Evolutionary conservation across 2,888 invertebrate species (phyloP), one percentile per base, ranked within the genome.

Genomic region (Dascillus cervinus): DNA sequence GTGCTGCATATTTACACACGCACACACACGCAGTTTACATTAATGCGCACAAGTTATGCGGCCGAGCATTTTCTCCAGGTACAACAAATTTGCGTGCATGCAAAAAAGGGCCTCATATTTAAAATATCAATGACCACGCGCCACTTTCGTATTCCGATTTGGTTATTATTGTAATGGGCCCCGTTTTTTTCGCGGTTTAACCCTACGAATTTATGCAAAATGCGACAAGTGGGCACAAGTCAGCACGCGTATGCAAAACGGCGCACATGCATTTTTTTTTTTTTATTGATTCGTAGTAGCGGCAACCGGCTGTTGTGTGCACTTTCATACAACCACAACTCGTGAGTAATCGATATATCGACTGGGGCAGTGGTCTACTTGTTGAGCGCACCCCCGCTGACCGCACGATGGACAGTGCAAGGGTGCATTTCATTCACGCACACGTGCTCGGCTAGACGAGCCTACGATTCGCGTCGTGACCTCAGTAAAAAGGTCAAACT

Each of bases 361-460:
- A 62, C 56, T 55, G 53, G 55, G 55, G 52, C 55, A 58, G 54
- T 60, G 58, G 56, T 61, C 61, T 61, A 62, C 62, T 62, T 62
- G 62, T 62, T 62, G 62, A 62, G 55, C 57, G 55, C 43, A 37
- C 52, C 50, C 50, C 45, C 45, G 43, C 50, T 45, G 48, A 46
- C 51, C 48, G 46, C 47, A 46, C 41, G 49, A 48, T 49, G 42
- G 42, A 43, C 50, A 39, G 46, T 49, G 47, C 44, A 48, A 46
- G 55, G 53, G 53, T 55, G 56, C 54, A 53, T 55, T 56, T 52
- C 53, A 54, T 57, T 57, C 55, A 55, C 56, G 51, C 47, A 51
- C 50, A 49, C 48, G 46, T 47, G 43, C 26, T 30, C 31, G 28
- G 27, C 34, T 41, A 39, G 37, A 43, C 32, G 29, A 26, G 20